These are phyloP conservation scores for Cetonia aurata DNA, from an alignment of 2,888 invertebrate species.

Conservation along the genomic window DNA sequence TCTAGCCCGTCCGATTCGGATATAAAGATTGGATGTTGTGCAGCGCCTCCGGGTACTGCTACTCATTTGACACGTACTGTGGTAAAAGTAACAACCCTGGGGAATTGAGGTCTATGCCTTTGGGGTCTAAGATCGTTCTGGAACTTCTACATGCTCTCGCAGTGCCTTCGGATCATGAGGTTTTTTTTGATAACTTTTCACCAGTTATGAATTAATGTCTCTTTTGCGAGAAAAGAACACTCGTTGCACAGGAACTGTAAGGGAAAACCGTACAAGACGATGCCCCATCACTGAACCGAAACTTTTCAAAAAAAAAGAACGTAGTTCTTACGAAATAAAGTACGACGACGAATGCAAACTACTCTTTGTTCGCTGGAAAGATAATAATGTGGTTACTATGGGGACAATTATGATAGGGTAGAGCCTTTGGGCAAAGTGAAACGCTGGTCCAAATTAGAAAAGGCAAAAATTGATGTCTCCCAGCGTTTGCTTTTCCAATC, in stretches of 20 bases:
- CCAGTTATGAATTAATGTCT: neutral
- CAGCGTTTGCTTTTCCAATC: no score
- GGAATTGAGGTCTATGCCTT: no score
- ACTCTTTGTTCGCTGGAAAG: neutral
- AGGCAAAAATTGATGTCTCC: no score
- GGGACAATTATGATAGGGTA: no score
- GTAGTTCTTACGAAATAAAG: neutral
- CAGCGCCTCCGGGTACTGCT: neutral
- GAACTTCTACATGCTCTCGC: neutral
- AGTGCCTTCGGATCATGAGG: neutral
- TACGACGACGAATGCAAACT: neutral
- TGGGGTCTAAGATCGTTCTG: neutral
- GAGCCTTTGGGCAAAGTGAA: no score
- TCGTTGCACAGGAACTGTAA: slow-evolving; percentile 4
- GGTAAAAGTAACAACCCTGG: neutral
- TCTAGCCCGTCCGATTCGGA: neutral
- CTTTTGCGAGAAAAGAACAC: no score
- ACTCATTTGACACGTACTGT: neutral
- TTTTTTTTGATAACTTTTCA: neutral
- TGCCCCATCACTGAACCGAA: neutral
- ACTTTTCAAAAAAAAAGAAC: neutral
- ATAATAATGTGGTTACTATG: neutral
- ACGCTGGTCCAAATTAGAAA: no score
- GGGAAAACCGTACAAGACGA: neutral
- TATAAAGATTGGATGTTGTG: neutral